Evolutionary conservation across 1,140 invertebrate species (phyloP).

Genomic region (Parapsyche elsis): DNA sequence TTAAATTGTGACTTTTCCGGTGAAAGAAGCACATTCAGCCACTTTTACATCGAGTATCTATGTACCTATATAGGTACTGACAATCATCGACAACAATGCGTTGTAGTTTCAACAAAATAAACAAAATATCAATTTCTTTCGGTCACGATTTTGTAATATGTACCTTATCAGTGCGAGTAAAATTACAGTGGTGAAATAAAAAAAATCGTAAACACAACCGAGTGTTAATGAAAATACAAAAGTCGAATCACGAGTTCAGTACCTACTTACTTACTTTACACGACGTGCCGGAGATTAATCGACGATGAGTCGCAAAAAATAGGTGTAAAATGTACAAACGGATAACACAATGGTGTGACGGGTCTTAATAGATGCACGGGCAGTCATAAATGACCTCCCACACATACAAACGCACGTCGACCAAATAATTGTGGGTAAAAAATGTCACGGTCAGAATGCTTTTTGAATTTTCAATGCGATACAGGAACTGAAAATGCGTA

Average conservation of each 20-base stretch:
- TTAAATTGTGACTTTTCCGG: no score
- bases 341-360: not conserved
- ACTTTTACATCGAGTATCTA: no score
- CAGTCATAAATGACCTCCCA: conserved; percentile 20
- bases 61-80: no score
- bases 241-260: not conserved
- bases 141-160: no score
- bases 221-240: not conserved
- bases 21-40: no score
- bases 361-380: conserved; percentile 3
- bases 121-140: no score
- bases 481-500: no score
- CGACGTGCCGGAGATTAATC: not conserved
- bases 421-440: not conserved
- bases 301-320: conserved; percentile 27
- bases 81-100: no score
- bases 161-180: not conserved
- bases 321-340: conserved; percentile 1
- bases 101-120: no score
- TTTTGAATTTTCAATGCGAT: no score
- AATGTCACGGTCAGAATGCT: conserved; percentile 21
- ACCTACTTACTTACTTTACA: not conserved
- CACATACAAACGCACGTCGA: not conserved
- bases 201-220: not conserved
- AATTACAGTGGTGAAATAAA: not conserved